Conservation (phyloP, 2,888 invertebrate genomes). For the Dolichomitus sp. region DNA sequence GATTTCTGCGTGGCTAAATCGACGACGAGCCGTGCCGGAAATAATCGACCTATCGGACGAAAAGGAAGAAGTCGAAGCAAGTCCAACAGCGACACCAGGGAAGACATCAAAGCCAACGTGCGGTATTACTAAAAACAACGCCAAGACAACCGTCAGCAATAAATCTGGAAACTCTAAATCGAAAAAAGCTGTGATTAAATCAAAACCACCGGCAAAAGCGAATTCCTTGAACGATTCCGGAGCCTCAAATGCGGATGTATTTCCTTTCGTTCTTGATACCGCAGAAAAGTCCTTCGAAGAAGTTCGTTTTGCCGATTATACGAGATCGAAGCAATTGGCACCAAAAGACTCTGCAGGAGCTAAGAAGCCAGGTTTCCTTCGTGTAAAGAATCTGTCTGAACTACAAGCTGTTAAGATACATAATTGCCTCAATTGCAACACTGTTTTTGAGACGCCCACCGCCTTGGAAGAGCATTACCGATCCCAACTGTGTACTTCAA, state of each 20-base stretch:
- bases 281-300: conserved; percentile 52
- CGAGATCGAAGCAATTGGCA: background rate
- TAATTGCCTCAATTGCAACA: conserved; percentile 70
- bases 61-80: background rate
- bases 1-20: background rate
- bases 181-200: background rate
- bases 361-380: conserved; percentile 66
- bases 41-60: conserved; percentile 56
- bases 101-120: background rate
- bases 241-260: background rate
- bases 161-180: background rate
- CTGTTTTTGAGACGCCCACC: conserved; percentile 67
- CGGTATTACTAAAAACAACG: background rate
- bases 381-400: conserved; percentile 70
- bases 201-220: background rate
- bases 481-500: conserved; percentile 36
- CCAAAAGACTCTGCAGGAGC: background rate
- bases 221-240: conserved; percentile 6
- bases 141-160: background rate
- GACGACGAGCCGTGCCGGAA: conserved; percentile 4
- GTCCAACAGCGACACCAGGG: background rate
- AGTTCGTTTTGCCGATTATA: conserved; percentile 12
- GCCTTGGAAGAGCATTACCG: conserved; percentile 68
- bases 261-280: background rate
- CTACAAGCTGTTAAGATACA: conserved; percentile 62